Conservation (phyloP, 2,888 invertebrate species). For the Cetonia aurata region DNA sequence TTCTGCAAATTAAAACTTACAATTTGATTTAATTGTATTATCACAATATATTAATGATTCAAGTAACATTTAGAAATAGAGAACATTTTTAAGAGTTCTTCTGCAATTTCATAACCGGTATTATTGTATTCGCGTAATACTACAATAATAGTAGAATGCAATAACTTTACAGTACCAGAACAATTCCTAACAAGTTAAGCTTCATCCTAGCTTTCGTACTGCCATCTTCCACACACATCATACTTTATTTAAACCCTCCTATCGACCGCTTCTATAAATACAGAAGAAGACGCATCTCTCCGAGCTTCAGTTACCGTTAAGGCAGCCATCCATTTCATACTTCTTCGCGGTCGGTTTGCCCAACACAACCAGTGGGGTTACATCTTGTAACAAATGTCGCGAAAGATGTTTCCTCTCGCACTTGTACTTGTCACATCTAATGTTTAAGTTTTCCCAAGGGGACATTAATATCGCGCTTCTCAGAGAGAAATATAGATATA, state of each 20-base stretch:
- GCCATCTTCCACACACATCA: background rate
- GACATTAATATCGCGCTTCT: constrained; percentile 32
- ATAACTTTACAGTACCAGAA: too few species aligned
- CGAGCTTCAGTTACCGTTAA: constrained; percentile 18
- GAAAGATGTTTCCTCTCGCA: constrained; percentile 37
- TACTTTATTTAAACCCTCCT: constrained; percentile 8
- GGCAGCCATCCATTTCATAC: constrained; percentile 21
- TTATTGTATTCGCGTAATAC: too few species aligned
- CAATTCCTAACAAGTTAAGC: too few species aligned
- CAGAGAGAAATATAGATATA: constrained; percentile 33
- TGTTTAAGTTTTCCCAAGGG: constrained; percentile 33
- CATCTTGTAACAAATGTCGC: constrained; percentile 31
- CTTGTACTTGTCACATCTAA: constrained; percentile 37
- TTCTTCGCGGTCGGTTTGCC: constrained; percentile 32
- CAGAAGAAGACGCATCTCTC: constrained; percentile 10
- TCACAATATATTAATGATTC: too few species aligned
- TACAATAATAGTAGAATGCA: too few species aligned
- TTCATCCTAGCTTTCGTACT: background rate
- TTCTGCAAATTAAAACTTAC: too few species aligned
- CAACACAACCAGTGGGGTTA: background rate
- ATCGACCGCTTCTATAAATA: constrained; percentile 11
- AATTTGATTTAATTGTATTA: too few species aligned
- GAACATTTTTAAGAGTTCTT: too few species aligned
- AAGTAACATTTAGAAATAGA: too few species aligned
- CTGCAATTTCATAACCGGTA: too few species aligned